Evolutionary conservation across 2,888 invertebrate species (phyloP), one percentile per base, ranked within the genome.

Genomic region (Baronia brevicornis): DNA sequence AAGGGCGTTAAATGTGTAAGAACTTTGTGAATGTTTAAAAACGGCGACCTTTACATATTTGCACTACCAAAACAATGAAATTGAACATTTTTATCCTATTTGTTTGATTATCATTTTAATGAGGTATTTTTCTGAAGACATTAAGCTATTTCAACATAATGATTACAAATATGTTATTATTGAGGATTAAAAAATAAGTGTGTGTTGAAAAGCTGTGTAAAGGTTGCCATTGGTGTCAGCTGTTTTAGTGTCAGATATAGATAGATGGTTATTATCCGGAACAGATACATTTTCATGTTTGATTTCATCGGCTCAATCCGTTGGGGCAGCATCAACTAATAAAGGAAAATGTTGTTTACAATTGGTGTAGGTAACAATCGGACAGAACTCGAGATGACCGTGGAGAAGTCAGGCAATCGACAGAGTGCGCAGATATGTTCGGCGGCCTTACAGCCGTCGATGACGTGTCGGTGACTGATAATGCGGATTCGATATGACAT

Each of bases 381-480:
- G 50, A 48, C 26, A 31, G 31, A 23, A 48, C 46, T 51, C 46
- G 52, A 48, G 58, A 51, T 48, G 64, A 61, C 64, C 70, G 68
- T 59, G 59, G 60, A 39, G 48, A 51, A 55, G 65, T 62, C 65
- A 61, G 48, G 64, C 52, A 62, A 63, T 62, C 65, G 68, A 60
- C 48, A 42, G 47, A 65, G 68, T 60, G 60, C 60, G 66, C 44
- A 60, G 54, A 52, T 19, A 60, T 63, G 58, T 54, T 58, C 47
- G 57, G 55, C 54, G 66, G 55, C 45, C 35, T 36, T 28, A 32
- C 35, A 32, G 48, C 46, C 60, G 67, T 46, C 54, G 71, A 58
- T 70, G 38, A 72, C 67, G 78, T 54, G 82, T 68, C 70, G 82
- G 82, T 66, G 80, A 84, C 82, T 84, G 80, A 77, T 65, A 59